These are phyloP conservation scores for Myotis vivesi DNA, from an alignment of 2,797 vertebrate genomes.

Conservation along the genomic window DNA sequence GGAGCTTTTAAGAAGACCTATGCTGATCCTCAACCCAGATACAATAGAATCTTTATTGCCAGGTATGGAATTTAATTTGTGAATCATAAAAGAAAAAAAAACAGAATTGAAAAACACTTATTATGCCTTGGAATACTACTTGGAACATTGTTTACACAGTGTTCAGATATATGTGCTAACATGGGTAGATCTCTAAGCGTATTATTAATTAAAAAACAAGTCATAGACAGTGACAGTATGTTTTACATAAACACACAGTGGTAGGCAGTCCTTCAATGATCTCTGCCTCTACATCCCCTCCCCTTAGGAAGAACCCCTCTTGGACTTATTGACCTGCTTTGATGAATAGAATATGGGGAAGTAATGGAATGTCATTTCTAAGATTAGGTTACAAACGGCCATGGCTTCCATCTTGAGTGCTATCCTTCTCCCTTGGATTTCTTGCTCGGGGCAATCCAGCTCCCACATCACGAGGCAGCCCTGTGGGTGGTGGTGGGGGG, in stretches of 20 bases:
- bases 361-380: background rate
- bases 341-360: background rate
- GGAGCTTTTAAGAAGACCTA: background rate
- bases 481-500: too few relatives aligned
- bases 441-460: background rate
- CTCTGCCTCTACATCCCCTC: background rate
- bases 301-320: background rate
- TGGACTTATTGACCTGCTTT: background rate
- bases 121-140: background rate
- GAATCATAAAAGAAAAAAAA: background rate
- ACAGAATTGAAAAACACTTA: background rate
- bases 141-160: background rate
- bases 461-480: background rate
- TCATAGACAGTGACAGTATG: background rate
- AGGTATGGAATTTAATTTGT: background rate
- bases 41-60: too few relatives aligned
- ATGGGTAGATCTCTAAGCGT: background rate
- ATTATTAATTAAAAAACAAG: background rate
- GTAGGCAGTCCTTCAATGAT: background rate
- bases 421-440: background rate
- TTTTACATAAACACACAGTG: background rate
- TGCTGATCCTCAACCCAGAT: background rate
- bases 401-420: background rate
- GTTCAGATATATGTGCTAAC: background rate
- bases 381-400: background rate